Base-by-base conservation (phyloP, 2,797 vertebrate species). In the Sorex maritimensis region DNA sequence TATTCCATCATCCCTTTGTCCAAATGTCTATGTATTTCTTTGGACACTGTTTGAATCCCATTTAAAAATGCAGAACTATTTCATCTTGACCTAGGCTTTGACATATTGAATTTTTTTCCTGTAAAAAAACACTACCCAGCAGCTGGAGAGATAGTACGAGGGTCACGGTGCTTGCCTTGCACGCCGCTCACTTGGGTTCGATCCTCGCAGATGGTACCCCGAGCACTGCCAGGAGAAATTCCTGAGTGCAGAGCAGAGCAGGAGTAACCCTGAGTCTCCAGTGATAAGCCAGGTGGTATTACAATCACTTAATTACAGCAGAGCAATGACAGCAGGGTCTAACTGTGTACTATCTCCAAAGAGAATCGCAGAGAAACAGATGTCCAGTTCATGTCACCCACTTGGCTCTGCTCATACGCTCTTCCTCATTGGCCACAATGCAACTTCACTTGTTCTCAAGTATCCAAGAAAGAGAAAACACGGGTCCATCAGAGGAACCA, bases 11-110 rank as follows among this genome's bases (percentile, higher is more conserved):
- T 58, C 23, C 28, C 21, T n/a, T 67, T 81, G 68, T 11, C 15
- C 12, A 63, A 58, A 94, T 68, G 5, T 21, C 5, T 41, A 77
- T 74, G 49, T 26, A 74, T 26, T 89, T 92, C 77, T 85, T 74
- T 80, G 68, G 73, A 81, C 83, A 88, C 72, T 75, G 2, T 94
- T 58, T 79, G 24, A 89, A 81, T 79, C 17, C 46, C 26, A 65
- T 90, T 91, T 63, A 52, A 94, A 80, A 83, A 72, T 91, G 30
- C 49, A 87, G 88, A 92, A 74, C 17, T 72, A 77, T 52, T 80
- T 91, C 52, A 91, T 73, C 61, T 92, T 34, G 74, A 75, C 26
- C 65, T 89, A 81, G 9, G 81, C 49, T 78, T 85, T 52, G n/a
- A 2, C 74, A 79, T 65, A 19, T 65, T 91, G 67, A 85, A 87